A percentile compares a stretch with the other conserved stretches of the same genome.
Conservation (phyloP, 2,113 vertebrate species). For the Puffinus mauretanicus region DNA sequence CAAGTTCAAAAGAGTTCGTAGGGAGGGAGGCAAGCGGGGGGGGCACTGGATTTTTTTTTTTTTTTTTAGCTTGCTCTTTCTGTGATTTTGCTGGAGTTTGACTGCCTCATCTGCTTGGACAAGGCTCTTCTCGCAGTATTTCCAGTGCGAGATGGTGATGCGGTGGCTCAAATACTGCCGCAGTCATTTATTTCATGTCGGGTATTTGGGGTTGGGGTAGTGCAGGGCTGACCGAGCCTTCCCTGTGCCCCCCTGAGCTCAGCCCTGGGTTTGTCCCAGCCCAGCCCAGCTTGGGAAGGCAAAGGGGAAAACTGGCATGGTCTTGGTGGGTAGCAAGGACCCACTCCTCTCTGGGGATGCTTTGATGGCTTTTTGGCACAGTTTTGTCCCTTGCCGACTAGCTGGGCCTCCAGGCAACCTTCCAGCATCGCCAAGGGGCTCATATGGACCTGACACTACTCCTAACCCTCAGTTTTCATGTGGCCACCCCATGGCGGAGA, state of each 20-base stretch:
- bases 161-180: neutral
- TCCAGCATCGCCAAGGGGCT: rapidly evolving
- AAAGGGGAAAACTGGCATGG: neutral
- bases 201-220: neutral
- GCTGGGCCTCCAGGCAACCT: neutral
- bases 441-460: neutral
- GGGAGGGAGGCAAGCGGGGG: neutral
- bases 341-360: neutral
- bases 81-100: neutral
- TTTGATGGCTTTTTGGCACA: neutral
- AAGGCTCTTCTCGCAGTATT: neutral
- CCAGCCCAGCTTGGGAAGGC: neutral
- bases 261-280: neutral
- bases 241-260: neutral
- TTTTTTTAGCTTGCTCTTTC: neutral
- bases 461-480: neutral
- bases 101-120: neutral
- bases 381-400: neutral
- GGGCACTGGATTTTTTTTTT: neutral
- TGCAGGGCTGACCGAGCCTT: neutral
- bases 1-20: slow-evolving; percentile 19
- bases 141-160: rapidly evolving
- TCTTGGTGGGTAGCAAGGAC: neutral
- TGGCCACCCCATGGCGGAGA: neutral
- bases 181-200: neutral